These are phyloP conservation scores for Bradypodion ventrale DNA, from an alignment of 2,797 vertebrate genomes.

Conservation along the genomic window DNA sequence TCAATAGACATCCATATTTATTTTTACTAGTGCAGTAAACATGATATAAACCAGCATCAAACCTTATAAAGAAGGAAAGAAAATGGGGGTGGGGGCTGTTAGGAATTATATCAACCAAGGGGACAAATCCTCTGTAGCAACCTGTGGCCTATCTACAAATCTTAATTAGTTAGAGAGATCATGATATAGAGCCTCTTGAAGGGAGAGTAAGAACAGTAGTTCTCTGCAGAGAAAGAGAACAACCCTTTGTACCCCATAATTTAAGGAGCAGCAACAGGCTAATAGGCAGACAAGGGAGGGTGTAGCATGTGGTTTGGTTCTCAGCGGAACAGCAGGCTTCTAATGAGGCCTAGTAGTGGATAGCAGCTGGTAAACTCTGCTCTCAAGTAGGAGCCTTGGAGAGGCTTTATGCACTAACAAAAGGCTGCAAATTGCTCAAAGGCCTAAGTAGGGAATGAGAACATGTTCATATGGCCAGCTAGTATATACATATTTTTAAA, in stretches of 20 bases:
- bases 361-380: constrained; percentile 99
- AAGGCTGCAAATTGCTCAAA: constrained; percentile 99
- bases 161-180: constrained; percentile 84
- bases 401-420: constrained; percentile 95
- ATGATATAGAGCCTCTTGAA: constrained; percentile 81
- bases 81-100: background rate
- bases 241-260: constrained; percentile 85
- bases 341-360: constrained; percentile 96
- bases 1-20: background rate
- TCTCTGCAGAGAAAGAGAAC: constrained; percentile 75
- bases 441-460: constrained; percentile 95
- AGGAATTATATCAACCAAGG: constrained; percentile 60
- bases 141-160: constrained; percentile 78
- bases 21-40: constrained; percentile 50
- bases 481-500: constrained; percentile 76
- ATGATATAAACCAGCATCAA: constrained; percentile 62
- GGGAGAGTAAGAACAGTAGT: constrained; percentile 73
- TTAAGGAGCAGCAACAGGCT: constrained; percentile 86
- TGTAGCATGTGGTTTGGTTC: constrained; percentile 98
- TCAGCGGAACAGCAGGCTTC: constrained; percentile 96
- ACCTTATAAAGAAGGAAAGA: constrained; percentile 31
- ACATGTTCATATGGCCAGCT: constrained; percentile 94
- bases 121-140: constrained; percentile 71
- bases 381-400: constrained; percentile 88
- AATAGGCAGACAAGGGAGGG: constrained; percentile 78